A percentile compares a stretch with the other conserved stretches of the same genome.
phyloP scores from a whole-genome alignment of 2,888 invertebrate genomes.

The Vesta saturnalis region DNA sequence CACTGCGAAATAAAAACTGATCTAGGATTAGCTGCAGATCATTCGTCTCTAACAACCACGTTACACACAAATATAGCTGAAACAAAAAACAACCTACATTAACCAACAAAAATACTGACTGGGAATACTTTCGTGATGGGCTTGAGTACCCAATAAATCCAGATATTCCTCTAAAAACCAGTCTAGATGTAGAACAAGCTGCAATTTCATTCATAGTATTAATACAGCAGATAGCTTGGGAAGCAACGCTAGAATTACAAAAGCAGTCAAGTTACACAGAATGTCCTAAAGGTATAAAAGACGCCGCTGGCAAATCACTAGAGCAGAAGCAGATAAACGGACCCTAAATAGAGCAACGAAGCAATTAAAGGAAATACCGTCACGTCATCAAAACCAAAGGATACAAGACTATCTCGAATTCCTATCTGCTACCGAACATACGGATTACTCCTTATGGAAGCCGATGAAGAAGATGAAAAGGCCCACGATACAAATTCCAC shows the following conservation, averaged over 20 bases:
- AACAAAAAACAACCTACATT: conserved; percentile 12
- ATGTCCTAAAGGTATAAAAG: background rate
- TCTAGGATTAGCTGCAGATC: no score
- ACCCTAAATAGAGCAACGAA: conserved; percentile 7
- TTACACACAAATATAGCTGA: conserved; percentile 6
- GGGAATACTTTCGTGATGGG: background rate
- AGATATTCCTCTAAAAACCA: conserved; percentile 13
- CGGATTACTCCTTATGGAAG: no score
- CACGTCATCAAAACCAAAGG: background rate
- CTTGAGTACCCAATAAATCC: conserved; percentile 11
- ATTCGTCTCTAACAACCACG: no score
- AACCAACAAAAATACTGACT: no score
- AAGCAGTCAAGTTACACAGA: background rate
- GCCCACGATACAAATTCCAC: no score
- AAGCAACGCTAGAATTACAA: no score
- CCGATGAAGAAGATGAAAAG: no score
- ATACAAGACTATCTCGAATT: conserved; percentile 6
- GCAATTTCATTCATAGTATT: no score
- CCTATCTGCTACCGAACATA: no score
- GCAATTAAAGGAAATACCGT: background rate
- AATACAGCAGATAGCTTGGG: no score
- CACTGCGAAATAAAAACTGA: no score
- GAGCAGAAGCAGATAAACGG: no score
- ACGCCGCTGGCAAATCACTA: conserved; percentile 1
- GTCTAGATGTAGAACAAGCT: background rate